These are phyloP conservation scores for Diarsia brunnea DNA, from an alignment of 2,888 invertebrate species.

Conservation along the genomic window DNA sequence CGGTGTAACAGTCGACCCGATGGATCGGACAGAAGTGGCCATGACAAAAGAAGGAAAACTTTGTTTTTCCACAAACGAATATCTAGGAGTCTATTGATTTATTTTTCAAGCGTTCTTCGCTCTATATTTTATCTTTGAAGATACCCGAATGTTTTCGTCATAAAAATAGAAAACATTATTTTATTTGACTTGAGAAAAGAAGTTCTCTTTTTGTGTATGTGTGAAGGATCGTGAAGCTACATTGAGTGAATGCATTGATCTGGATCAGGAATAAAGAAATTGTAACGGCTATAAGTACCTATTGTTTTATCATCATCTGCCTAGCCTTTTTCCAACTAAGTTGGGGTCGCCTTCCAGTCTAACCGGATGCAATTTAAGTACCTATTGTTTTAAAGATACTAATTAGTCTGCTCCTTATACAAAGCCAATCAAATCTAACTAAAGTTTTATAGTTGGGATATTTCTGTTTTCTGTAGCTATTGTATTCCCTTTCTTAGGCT, in stretches of 20 bases:
- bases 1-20: slow-evolving; percentile 69
- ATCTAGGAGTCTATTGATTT: slow-evolving; percentile 74
- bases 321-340: no score
- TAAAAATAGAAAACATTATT: slow-evolving; percentile 43
- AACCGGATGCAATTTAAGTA: neutral
- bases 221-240: neutral
- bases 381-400: slow-evolving; percentile 13
- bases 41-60: slow-evolving; percentile 73
- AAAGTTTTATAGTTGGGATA: neutral
- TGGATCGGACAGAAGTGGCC: slow-evolving; percentile 70
- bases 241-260: neutral
- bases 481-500: no score
- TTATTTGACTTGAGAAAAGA: slow-evolving; percentile 22
- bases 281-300: slow-evolving; percentile 10
- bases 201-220: neutral
- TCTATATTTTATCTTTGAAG: slow-evolving; percentile 69
- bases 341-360: no score
- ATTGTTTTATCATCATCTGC: slow-evolving; percentile 10
- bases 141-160: slow-evolving; percentile 58
- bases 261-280: slow-evolving; percentile 21
- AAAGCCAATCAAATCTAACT: neutral
- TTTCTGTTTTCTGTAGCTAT: no score
- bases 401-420: neutral
- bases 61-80: slow-evolving; percentile 76
- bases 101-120: slow-evolving; percentile 75